These are phyloP conservation scores for Piaya cayana DNA, from an alignment of 2,113 vertebrate species.

Conservation along the genomic window DNA sequence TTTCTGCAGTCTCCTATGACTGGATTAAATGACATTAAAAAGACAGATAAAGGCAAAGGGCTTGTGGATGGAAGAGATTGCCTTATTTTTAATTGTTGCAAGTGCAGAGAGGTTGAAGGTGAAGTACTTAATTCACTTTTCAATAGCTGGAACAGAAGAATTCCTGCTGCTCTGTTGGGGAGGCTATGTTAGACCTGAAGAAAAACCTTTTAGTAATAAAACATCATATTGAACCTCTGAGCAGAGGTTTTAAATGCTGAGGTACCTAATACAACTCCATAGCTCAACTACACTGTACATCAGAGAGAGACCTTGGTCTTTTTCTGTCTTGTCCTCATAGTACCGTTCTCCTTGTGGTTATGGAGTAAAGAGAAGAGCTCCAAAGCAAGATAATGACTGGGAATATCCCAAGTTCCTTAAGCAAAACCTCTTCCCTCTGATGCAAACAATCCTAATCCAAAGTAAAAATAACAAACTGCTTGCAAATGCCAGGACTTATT, in stretches of 20 bases:
- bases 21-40: background rate
- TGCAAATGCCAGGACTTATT: background rate
- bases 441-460: background rate
- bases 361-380: background rate
- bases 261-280: background rate
- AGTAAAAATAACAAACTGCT: background rate
- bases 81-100: background rate
- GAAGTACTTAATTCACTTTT: background rate
- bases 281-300: background rate
- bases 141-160: background rate
- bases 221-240: background rate
- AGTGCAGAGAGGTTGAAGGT: rapidly evolving
- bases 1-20: too few species aligned
- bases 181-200: background rate
- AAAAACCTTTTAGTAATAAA: background rate
- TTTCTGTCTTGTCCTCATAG: background rate
- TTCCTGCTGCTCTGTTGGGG: background rate
- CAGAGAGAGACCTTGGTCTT: background rate
- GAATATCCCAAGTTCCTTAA: background rate
- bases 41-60: background rate
- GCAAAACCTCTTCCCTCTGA: background rate
- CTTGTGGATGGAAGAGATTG: background rate
- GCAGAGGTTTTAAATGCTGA: background rate
- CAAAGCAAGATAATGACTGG: background rate
- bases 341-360: background rate